phyloP scores from a whole-genome alignment of 2,888 invertebrate species.

The Caenorhabditis sp. region DNA sequence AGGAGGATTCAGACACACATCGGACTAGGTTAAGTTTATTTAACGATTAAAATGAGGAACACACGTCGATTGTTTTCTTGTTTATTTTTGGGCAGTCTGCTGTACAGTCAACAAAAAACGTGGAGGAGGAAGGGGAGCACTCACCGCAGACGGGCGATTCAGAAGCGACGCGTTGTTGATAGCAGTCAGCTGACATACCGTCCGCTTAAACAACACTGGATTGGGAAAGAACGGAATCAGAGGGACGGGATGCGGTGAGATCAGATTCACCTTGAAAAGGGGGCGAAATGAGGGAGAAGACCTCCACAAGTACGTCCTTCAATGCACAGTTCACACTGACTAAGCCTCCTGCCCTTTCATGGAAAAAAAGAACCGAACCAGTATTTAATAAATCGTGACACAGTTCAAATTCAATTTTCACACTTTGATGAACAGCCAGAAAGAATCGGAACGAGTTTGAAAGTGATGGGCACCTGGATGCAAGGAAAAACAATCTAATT shows the following conservation, averaged over 20 bases:
- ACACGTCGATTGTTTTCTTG: conserved; percentile 17
- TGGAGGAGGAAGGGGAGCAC: background rate
- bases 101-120: conserved; percentile 8
- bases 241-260: background rate
- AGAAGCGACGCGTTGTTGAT: conserved; percentile 18
- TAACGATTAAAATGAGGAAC: conserved; percentile 10
- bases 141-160: background rate
- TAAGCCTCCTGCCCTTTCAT: background rate
- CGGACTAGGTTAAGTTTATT: conserved; percentile 25
- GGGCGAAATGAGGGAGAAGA: background rate
- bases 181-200: conserved; percentile 40
- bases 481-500: too few relatives aligned
- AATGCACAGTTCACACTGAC: background rate
- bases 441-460: background rate
- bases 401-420: background rate
- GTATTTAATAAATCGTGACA: background rate
- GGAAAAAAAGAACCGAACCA: background rate
- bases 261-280: too few relatives aligned
- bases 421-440: background rate
- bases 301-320: background rate
- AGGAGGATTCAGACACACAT: too few relatives aligned
- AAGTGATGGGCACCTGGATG: too few relatives aligned
- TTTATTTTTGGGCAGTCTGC: conserved; percentile 11
- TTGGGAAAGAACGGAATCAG: background rate
- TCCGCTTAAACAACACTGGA: conserved; percentile 13